Conservation (phyloP, 2,888 invertebrate genomes). For the Osmoderma eremita region DNA sequence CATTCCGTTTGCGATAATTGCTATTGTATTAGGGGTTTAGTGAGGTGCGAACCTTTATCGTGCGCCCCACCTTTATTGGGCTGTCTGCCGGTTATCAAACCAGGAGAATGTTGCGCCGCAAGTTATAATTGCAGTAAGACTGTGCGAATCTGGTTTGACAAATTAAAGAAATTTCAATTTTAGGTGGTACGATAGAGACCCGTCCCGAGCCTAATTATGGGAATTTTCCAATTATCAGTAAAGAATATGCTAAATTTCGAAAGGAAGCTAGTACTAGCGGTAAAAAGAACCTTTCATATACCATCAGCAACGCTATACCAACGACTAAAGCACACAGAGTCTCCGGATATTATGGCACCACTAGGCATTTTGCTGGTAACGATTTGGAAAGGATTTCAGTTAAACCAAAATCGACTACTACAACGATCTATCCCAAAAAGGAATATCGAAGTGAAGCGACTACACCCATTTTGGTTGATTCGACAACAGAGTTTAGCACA, state of each 20-base stretch:
- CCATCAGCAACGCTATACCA: constrained; percentile 1
- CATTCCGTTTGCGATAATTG: constrained; percentile 79
- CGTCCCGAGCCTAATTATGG: constrained; percentile 66
- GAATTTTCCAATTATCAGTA: constrained; percentile 65
- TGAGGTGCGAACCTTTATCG: constrained; percentile 79
- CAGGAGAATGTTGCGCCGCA: constrained; percentile 85
- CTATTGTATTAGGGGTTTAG: constrained; percentile 79
- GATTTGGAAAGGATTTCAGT: constrained; percentile 51
- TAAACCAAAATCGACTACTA: constrained; percentile 44
- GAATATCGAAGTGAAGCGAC: constrained; percentile 41
- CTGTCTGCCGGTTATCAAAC: constrained; percentile 78
- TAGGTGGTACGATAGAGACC: constrained; percentile 68
- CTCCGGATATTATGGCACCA: constrained; percentile 55
- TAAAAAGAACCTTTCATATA: neutral
- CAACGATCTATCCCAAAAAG: constrained; percentile 43
- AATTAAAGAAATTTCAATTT: constrained; percentile 14
- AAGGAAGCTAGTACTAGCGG: constrained; percentile 59
- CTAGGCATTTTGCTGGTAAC: constrained; percentile 54
- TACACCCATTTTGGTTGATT: constrained; percentile 19
- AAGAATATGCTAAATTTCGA: constrained; percentile 67
- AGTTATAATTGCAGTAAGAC: constrained; percentile 82
- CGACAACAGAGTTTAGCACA: constrained; percentile 37
- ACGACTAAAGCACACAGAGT: constrained; percentile 51
- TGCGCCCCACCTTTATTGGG: constrained; percentile 81
- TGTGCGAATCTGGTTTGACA: constrained; percentile 24